Evolutionary conservation across 2,888 invertebrate genomes (phyloP).

Genomic region (Dryomyza anilis): DNA sequence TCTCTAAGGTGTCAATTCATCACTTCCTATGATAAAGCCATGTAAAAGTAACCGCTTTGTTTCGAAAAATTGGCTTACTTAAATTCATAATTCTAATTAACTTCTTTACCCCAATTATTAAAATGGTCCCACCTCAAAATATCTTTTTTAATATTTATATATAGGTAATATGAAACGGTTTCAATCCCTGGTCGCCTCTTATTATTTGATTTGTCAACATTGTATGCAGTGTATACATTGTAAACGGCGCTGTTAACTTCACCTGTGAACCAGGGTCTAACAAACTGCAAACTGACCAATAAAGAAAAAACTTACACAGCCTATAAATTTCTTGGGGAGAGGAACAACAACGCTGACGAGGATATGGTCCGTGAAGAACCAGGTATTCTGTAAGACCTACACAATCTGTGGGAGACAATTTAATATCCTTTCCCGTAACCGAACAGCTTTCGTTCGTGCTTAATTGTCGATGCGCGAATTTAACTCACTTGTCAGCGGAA

Average conservation of each 20-base stretch:
- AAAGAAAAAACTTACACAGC: not conserved
- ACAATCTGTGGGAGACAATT: constrained; percentile 43
- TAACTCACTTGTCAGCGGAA: constrained; percentile 29
- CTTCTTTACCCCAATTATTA: too few relatives aligned
- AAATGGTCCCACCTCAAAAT: too few relatives aligned
- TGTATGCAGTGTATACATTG: too few relatives aligned
- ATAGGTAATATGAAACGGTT: too few relatives aligned
- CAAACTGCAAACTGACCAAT: not conserved
- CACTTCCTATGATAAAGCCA: too few relatives aligned
- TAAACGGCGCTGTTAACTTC: not conserved
- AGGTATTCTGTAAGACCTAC: constrained; percentile 9
- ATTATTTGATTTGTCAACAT: too few relatives aligned
- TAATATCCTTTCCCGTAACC: constrained; percentile 43
- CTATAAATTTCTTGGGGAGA: not conserved
- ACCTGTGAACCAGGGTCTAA: constrained; percentile 5
- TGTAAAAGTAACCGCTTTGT: too few relatives aligned
- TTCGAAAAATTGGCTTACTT: too few relatives aligned
- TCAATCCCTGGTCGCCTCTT: too few relatives aligned
- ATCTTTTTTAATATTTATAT: too few relatives aligned
- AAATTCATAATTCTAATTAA: too few relatives aligned
- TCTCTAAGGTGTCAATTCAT: too few relatives aligned
- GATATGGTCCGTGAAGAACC: not conserved
- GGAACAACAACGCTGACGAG: not conserved
- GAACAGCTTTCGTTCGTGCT: constrained; percentile 43
- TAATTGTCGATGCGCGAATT: constrained; percentile 56